Conservation (phyloP, 1,140 invertebrate species). For the Rhopalosiphum padi region DNA sequence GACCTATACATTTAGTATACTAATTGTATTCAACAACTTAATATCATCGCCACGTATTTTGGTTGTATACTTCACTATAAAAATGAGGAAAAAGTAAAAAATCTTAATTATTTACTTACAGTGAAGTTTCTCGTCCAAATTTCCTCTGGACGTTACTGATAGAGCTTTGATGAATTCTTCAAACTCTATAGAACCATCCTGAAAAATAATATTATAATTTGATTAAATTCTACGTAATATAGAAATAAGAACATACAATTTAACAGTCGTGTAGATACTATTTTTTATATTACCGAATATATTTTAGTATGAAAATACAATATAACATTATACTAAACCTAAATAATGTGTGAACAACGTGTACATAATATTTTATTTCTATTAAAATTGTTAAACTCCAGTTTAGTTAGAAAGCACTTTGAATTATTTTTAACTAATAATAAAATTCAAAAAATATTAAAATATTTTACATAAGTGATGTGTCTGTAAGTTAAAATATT, state of each 20-base stretch:
- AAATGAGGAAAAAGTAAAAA: background rate
- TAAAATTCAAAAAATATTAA: too few relatives aligned
- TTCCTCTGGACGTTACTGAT: conserved; percentile 94
- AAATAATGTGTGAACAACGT: background rate
- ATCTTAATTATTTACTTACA: conserved; percentile 75
- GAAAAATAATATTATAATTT: conserved; percentile 60
- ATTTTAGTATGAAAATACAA: background rate
- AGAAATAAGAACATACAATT: background rate
- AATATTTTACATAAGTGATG: too few relatives aligned
- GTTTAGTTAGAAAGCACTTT: too few relatives aligned
- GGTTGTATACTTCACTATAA: background rate
- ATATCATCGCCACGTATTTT: background rate
- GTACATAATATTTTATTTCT: background rate
- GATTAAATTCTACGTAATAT: background rate
- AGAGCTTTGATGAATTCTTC: conserved; percentile 96
- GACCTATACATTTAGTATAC: background rate
- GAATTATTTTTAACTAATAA: too few relatives aligned
- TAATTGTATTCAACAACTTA: background rate
- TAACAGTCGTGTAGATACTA: background rate
- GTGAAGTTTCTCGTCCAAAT: conserved; percentile 94
- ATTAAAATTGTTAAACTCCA: too few relatives aligned
- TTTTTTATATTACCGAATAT: background rate
- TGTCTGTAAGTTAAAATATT: too few relatives aligned
- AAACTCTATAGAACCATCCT: conserved; percentile 98
- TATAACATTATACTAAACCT: background rate